Base-by-base conservation (phyloP, 1,140 invertebrate species). In the Eumaeus atala region DNA sequence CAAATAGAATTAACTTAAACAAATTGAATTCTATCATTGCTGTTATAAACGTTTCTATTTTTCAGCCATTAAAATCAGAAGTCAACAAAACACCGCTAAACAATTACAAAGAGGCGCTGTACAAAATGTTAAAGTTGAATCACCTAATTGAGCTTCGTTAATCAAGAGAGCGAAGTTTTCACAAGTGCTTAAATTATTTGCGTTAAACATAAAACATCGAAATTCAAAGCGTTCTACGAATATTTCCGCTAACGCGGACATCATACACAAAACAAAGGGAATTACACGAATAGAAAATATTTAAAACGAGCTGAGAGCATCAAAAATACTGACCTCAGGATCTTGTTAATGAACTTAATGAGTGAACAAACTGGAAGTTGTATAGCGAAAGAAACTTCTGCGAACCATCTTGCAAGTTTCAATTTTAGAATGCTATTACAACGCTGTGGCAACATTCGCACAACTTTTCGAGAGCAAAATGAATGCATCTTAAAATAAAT, bases 161-260 rank as follows among this genome's bases (percentile, higher is more conserved):
- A 85, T 82, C 78, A 84, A 82, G 72, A 84, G 67, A 66, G 66
- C 66, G 59, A 79, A 84, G 76, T 84, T 81, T 84, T 83, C 72
- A 73, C 74, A 82, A 86, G 72, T 83, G 74, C 77, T 84, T 72
- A 80, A 86, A 83, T 80, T 81, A 80, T 84, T 83, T 78, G 67
- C 74, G 72, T 74, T 70, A 74, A 82, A 81, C 75, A 84, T 74
- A 82, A 84, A 84, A 84, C 79, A 80, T 82, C 70, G 73, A 68
- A 72, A 76, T 81, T 81, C 73, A 83, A 77, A 84, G 72, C 70
- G 70, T 82, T 77, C 74, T 70, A 70, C 61, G 62, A 81, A 84
- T 72, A 74, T 74, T 85, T 77, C 58, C 57, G 74, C 72, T 64
- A 69, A 71, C 72, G 71, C 72, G 74, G 72, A 77, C 70, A 68